Evolutionary conservation across 2,797 vertebrate species (phyloP).

Genomic region (Intellagama lesueurii): DNA sequence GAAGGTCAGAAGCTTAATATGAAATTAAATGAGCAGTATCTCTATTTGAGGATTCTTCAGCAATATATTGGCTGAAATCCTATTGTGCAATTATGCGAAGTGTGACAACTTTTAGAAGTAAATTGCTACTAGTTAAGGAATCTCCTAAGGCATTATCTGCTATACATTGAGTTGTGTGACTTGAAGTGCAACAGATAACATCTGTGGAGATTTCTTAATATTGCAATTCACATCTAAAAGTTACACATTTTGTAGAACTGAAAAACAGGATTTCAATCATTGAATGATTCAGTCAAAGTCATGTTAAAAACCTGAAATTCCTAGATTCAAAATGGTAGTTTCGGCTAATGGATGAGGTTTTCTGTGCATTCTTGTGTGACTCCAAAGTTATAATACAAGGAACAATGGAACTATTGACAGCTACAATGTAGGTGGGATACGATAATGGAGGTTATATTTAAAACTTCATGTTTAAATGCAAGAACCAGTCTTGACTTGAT

Average conservation of each 20-base stretch:
- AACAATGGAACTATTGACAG: background rate
- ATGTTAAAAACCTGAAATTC: background rate
- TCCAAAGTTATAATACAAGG: background rate
- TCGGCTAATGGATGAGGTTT: background rate
- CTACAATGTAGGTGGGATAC: background rate
- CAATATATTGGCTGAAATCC: too few species aligned
- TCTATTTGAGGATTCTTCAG: background rate
- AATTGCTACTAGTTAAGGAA: too few species aligned
- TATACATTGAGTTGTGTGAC: too few species aligned
- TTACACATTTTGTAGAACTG: too few species aligned
- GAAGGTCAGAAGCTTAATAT: background rate
- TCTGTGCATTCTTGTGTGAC: too few species aligned
- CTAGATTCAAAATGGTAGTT: background rate
- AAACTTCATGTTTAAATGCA: constrained; percentile 16
- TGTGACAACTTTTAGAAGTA: too few species aligned
- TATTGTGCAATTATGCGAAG: too few species aligned
- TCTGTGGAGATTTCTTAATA: too few species aligned
- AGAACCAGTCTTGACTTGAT: constrained; percentile 11
- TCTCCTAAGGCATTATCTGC: too few species aligned
- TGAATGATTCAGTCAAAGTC: background rate
- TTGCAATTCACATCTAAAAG: too few species aligned
- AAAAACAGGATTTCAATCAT: too few species aligned
- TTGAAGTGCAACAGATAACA: too few species aligned
- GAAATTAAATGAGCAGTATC: background rate
- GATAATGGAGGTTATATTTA: background rate